A percentile compares a stretch with the other conserved stretches of the same genome.
These are phyloP conservation scores for Ictalurus furcatus DNA, from an alignment of 2,113 vertebrate genomes.

Conservation along the genomic window DNA sequence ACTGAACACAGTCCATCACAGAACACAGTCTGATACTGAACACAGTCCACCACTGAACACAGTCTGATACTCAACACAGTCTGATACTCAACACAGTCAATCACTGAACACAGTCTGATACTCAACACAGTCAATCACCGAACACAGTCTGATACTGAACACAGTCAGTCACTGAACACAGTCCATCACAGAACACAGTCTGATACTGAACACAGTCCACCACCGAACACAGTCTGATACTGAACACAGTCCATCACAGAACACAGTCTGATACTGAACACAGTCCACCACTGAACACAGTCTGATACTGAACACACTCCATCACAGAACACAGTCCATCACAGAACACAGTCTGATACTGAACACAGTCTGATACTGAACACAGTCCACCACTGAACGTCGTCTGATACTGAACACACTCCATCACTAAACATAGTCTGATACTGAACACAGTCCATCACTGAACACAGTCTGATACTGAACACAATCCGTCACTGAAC, in stretches of 20 bases:
- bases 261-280: neutral
- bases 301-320: neutral
- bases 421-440: neutral
- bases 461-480: neutral
- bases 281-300: neutral
- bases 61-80: neutral
- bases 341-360: neutral
- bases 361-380: neutral
- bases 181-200: neutral
- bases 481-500: neutral
- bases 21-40: neutral
- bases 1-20: neutral
- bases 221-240: neutral
- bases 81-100: neutral
- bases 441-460: neutral
- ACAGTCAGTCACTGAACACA: neutral
- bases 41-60: neutral
- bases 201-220: neutral
- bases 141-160: neutral
- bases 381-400: neutral
- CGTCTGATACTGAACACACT: neutral
- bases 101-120: neutral
- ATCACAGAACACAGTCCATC: neutral
- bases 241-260: neutral
- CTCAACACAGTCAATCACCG: neutral